These are phyloP conservation scores for Acinonyx jubatus DNA, from an alignment of 2,113 vertebrate genomes.

Conservation along the genomic window DNA sequence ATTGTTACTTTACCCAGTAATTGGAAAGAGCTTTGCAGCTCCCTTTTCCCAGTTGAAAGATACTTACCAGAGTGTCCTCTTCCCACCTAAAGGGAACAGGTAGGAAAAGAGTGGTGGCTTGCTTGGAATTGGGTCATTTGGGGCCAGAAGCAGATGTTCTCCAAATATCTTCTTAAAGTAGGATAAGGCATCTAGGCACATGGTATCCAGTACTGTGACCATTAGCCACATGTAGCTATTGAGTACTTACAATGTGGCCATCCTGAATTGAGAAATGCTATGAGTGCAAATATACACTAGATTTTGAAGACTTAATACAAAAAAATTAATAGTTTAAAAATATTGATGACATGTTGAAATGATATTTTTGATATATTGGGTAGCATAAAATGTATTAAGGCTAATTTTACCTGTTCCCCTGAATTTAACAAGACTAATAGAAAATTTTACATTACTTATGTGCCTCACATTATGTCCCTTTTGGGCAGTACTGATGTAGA, in stretches of 20 bases:
- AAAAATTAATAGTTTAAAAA: not conserved
- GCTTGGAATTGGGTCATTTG: not conserved
- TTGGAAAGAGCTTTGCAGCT: not conserved
- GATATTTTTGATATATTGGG: not conserved
- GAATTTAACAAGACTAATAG: not conserved
- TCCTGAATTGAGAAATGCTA: not conserved
- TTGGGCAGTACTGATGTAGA: not conserved
- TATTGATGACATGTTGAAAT: not conserved
- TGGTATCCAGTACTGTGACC: not conserved
- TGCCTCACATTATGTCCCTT: not conserved
- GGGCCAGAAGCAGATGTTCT: not conserved
- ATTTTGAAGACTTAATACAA: not conserved
- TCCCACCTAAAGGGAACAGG: not conserved
- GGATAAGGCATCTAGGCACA: not conserved
- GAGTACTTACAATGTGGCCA: not conserved
- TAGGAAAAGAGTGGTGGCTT: not conserved
- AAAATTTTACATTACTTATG: not conserved
- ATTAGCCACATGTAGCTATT: not conserved
- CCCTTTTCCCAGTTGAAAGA: not conserved
- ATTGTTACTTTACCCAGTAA: not conserved
- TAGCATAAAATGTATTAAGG: slow-evolving; percentile 35
- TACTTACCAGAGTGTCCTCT: not conserved
- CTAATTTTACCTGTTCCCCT: not conserved
- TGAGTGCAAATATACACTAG: not conserved
- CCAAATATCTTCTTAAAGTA: not conserved